A percentile compares a stretch with the other conserved stretches of the same genome.
Evolutionary conservation across 1,140 invertebrate species (phyloP).

Genomic region (Drosophila murphyi): DNA sequence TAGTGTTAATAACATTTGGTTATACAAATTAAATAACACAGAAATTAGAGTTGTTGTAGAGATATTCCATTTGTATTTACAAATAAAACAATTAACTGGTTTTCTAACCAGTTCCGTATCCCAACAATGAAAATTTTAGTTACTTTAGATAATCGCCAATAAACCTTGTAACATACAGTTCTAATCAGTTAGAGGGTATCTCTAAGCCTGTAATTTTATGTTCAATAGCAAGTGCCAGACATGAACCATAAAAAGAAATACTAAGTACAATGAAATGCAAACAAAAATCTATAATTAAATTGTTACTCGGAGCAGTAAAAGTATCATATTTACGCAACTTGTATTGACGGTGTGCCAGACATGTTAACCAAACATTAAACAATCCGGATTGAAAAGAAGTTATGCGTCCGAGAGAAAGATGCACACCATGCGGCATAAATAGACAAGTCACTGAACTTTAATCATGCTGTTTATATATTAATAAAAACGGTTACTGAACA

Average conservation of each 20-base stretch:
- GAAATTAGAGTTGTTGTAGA: no score
- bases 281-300: slow-evolving; percentile 65
- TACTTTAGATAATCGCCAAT: no score
- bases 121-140: no score
- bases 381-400: slow-evolving; percentile 35
- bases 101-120: no score
- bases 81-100: no score
- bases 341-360: slow-evolving; percentile 42
- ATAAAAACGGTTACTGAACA: slow-evolving; percentile 6
- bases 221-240: background rate
- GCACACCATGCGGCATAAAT: background rate
- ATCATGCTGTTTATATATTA: slow-evolving; percentile 2
- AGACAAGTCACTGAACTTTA: slow-evolving; percentile 34
- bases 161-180: no score
- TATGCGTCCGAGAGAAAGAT: slow-evolving; percentile 1
- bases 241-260: slow-evolving; percentile 6
- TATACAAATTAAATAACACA: no score
- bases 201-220: background rate
- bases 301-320: slow-evolving; percentile 27
- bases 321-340: slow-evolving; percentile 42
- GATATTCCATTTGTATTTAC: no score
- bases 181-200: background rate
- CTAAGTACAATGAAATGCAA: slow-evolving; percentile 18
- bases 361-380: slow-evolving; percentile 66
- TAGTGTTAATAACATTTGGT: no score